Evolutionary conservation across 2,797 vertebrate species (phyloP).

Genomic region (Tragelaphus eurycerus): DNA sequence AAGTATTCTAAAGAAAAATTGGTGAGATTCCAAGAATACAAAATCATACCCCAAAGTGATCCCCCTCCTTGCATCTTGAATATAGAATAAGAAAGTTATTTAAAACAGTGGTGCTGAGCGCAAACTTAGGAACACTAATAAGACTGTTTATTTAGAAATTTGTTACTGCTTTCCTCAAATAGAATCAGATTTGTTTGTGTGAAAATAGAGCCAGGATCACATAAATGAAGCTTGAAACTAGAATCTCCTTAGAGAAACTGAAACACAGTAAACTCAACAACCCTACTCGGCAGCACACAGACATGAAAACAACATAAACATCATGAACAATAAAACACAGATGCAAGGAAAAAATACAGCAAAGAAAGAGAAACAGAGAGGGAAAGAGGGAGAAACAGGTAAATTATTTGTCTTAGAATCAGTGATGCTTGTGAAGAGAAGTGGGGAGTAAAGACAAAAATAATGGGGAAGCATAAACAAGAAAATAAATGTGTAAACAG

Average conservation of each 20-base stretch:
- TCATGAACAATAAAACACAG: neutral
- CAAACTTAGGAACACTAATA: neutral
- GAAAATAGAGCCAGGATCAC: slow-evolving; percentile 41
- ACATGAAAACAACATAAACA: neutral
- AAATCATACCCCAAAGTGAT: neutral
- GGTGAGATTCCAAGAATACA: neutral
- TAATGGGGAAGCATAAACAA: neutral
- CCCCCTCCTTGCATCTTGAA: neutral
- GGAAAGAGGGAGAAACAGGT: neutral
- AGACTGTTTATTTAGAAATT: slow-evolving; percentile 17
- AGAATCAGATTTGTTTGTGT: neutral
- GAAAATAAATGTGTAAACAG: neutral
- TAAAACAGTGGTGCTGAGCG: neutral
- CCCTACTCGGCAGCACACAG: neutral
- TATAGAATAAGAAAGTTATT: neutral
- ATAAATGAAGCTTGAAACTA: slow-evolving; percentile 3
- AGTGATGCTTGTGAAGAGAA: neutral
- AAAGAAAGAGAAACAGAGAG: neutral
- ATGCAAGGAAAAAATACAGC: neutral
- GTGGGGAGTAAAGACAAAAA: neutral
- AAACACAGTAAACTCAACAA: neutral
- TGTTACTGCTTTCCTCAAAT: neutral
- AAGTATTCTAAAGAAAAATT: neutral
- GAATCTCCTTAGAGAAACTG: slow-evolving; percentile 38
- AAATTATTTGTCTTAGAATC: neutral